A percentile compares a stretch with the other conserved stretches of the same genome.
phyloP scores from a whole-genome alignment of 2,797 vertebrate species.

The Cryptoblepharus egeriae region DNA sequence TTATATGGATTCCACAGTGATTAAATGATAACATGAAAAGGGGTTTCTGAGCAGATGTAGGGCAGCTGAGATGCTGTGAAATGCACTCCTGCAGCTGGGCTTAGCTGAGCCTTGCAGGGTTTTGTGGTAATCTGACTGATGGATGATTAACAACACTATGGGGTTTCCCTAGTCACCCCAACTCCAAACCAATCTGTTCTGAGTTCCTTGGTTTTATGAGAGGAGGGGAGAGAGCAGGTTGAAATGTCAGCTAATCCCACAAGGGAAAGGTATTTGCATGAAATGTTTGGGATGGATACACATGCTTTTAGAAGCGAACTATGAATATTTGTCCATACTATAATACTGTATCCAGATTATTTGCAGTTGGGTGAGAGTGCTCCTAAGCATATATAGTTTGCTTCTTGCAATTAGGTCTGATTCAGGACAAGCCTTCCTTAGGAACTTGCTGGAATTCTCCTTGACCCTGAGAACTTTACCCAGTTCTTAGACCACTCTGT shows the following conservation, averaged over 20 bases:
- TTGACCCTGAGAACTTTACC: background rate
- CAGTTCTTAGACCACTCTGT: background rate
- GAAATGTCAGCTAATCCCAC: background rate
- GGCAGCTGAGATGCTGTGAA: constrained; percentile 36
- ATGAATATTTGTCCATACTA: too few relatives aligned
- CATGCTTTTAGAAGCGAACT: background rate
- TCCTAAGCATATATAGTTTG: background rate
- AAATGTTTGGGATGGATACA: background rate
- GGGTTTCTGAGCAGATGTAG: constrained; percentile 29
- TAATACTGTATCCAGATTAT: background rate
- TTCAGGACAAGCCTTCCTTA: background rate
- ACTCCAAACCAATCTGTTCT: background rate
- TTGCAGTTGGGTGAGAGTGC: background rate
- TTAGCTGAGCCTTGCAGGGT: background rate
- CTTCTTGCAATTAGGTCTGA: background rate
- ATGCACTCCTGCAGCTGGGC: constrained; percentile 13
- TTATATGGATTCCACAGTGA: constrained; percentile 34
- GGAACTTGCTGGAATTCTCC: background rate
- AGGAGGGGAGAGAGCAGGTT: background rate
- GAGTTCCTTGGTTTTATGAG: background rate
- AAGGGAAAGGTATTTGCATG: background rate
- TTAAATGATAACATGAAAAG: constrained; percentile 36
- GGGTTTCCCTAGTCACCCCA: background rate
- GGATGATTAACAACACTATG: constrained; percentile 10
- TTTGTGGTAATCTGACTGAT: constrained; percentile 23